phyloP scores from a whole-genome alignment of 1,140 invertebrate species.

The Caenorhabditis elegans region WBcel235 BX284603.4:8184001-8184500 shows the following conservation, averaged over 20 bases:
- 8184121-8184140: too few relatives aligned
- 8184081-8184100: background rate
- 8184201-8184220: background rate
- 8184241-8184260: background rate
- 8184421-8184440: slow-evolving; percentile 1
- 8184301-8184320: background rate
- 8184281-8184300: too few relatives aligned
- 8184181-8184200: background rate
- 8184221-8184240: background rate
- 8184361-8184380: background rate
- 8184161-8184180: background rate
- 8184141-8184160: too few relatives aligned
- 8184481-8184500: background rate
- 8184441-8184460: background rate
- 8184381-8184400: background rate
- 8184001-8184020: background rate
- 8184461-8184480: background rate
- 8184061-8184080: background rate
- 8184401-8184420: background rate
- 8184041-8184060: background rate
- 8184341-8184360: background rate
- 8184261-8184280: background rate
- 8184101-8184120: too few relatives aligned
- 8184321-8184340: background rate
- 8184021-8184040: background rate